Base-by-base conservation (phyloP, 2,888 invertebrate genomes). In the Nemoura dubitans region DNA sequence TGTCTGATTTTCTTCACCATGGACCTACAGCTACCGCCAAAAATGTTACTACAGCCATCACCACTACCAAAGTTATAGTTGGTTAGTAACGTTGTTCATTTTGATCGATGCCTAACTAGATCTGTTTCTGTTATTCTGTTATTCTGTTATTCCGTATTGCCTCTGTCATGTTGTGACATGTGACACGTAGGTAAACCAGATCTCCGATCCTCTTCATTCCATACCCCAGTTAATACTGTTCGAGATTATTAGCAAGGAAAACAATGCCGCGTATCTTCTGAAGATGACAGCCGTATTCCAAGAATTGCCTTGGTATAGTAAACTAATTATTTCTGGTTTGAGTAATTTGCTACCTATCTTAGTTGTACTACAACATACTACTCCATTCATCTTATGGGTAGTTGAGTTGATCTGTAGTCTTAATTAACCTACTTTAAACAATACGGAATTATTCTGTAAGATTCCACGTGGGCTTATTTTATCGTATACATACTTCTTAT, bases 1-100 rank as follows among this genome's bases (percentile, higher is more conserved):
- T 97, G 88, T 96, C 97, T 89, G 97, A 97, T 92, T 97, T 97
- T 90, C 92, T 96, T 89, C 95, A 96, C 89, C 95, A 95, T 90
- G 92, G 93, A 29, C 85, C 86, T 26, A 92, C 92, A 5, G 92
- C 91, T 21, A 92, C 92, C 0, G 91, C 91, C 76, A 93, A 93
- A 89, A 92, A 92, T 87, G 92, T 92, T 85, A 91, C 91, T 27
- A 92, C 93, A 77, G 92, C 83, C 76, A 78, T 30, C 42, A 92
- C 93, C 76, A 92, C 76, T 29, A 78, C 77, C 77, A 86, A 80
- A 78, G 59, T 87, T 77, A 86, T 82, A 25, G 86, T 87, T 85
- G 86, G 86, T 82, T 86, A 87, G 85, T 87, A 76, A 36, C 59
- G 14, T 21, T 21, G 21, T 21, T 10, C 2, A 59, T 59, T 59